A percentile compares a stretch with the other conserved stretches of the same genome.
Evolutionary conservation across 92 coral and sea anemone species (phyloP).

Genomic region (Virgularia gustaviana): DNA sequence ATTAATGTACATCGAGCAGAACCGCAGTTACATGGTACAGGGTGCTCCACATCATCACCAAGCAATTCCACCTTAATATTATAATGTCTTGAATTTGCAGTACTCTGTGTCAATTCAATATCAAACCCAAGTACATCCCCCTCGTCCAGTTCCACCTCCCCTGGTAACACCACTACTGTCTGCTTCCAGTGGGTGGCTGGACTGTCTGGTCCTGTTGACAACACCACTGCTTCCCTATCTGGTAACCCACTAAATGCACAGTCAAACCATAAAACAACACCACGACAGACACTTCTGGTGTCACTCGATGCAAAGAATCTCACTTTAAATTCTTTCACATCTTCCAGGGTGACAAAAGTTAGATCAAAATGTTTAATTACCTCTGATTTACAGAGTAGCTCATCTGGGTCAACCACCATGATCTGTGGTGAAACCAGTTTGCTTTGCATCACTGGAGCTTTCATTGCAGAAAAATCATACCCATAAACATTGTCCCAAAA

Average conservation of each 20-base stretch:
- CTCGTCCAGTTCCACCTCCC: conserved; percentile 5
- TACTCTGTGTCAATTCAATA: conserved; percentile 19
- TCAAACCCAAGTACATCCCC: conserved; percentile 34
- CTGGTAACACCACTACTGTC: conserved; percentile 18
- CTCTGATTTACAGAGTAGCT: conserved; percentile 11
- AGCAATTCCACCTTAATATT: conserved; percentile 30
- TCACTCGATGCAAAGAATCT: conserved; percentile 23
- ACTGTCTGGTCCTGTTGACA: conserved; percentile 21
- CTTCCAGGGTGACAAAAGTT: conserved; percentile 7
- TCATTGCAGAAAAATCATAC: conserved; percentile 28
- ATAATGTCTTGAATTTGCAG: conserved; percentile 20
- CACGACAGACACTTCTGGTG: conserved; percentile 15
- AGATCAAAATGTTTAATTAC: conserved; percentile 11
- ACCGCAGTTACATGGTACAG: conserved; percentile 35
- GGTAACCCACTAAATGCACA: conserved; percentile 16
- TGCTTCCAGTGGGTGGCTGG: conserved; percentile 32
- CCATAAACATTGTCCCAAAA: conserved; percentile 37
- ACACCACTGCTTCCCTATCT: background rate
- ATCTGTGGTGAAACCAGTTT: conserved; percentile 31
- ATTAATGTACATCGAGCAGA: conserved; percentile 24
- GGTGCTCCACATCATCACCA: conserved; percentile 28
- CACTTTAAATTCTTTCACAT: conserved; percentile 10
- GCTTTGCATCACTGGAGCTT: background rate
- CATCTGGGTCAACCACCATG: conserved; percentile 5
- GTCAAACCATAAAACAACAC: conserved; percentile 33